Evolutionary conservation across 2,888 invertebrate species (phyloP), one percentile per base, ranked within the genome.

Genomic region (Sphaerophoria rueppellii): DNA sequence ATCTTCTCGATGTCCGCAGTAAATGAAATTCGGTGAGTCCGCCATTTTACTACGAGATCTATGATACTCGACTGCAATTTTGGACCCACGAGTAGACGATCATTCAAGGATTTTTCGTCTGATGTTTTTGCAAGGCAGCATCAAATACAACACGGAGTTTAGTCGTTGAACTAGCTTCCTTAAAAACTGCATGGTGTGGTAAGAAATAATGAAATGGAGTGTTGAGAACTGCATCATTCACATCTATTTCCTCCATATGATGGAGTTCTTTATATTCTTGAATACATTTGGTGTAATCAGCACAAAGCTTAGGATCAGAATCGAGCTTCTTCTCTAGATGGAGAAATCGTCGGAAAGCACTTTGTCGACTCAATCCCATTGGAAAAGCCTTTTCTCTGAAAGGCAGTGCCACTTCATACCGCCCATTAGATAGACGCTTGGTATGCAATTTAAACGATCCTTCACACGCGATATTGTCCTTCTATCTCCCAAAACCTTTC

Each of bases 111-210:
- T 11, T 74, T 43, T 4, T 83, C 86, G 55, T 72, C 71, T 16
- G 72, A 70, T 24, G 87, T 79, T 32, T 76, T 87, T 32, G 50
- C 24, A n/a, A n/a, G 0, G 75, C 40, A 4, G 69, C 69, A 16
- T 86, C 81, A 40, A 85, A 86, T 0, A 86, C 86, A 0, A 86
- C 78, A 11, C 86, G 63, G 24, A 86, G 60, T 34, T 86, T 87
- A 0, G 81, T 87, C 12, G 67, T 79, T 0, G 77, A 63, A 14
- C 77, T 80, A 3, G 82, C 71, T 34, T 79, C 72, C 7, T 74
- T 65, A 12, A 86, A n/a, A n/a, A n/a, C n/a, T n/a, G n/a, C n/a
- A n/a, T n/a, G n/a, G n/a, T n/a, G n/a, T n/a, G n/a, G n/a, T n/a
- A n/a, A n/a, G n/a, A n/a, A n/a, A n/a, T n/a, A n/a, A n/a, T n/a